Conservation (phyloP, 2,797 vertebrate genomes). For the Pteronotus mesoamericanus region DNA sequence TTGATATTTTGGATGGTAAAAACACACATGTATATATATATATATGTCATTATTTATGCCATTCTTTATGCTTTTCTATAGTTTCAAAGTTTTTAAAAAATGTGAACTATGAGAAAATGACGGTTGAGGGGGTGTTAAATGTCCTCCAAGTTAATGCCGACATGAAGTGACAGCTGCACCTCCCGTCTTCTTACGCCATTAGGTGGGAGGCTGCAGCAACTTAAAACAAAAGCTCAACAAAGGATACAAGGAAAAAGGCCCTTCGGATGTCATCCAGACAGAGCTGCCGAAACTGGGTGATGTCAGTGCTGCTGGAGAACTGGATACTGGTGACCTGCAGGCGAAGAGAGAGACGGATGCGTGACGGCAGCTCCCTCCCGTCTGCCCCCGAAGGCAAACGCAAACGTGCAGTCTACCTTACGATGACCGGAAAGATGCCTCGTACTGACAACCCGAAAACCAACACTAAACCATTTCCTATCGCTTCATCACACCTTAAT, state of each 20-base stretch:
- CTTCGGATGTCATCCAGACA: constrained; percentile 91
- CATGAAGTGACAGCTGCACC: not conserved
- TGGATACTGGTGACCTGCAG: constrained; percentile 88
- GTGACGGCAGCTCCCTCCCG: not conserved
- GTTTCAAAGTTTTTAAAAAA: not conserved
- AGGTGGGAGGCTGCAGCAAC: not conserved
- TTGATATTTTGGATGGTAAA: not conserved
- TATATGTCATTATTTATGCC: too few relatives aligned
- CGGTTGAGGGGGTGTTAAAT: not conserved
- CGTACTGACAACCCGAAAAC: not conserved
- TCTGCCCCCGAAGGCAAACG: constrained; percentile 32
- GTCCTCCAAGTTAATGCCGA: not conserved
- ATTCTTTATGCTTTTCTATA: not conserved
- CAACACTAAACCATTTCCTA: not conserved
- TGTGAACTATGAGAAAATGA: not conserved
- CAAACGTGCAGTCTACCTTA: constrained; percentile 22
- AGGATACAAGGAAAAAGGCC: constrained; percentile 98
- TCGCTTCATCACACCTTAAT: constrained; percentile 65
- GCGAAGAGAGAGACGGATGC: constrained; percentile 64
- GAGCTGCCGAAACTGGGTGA: constrained; percentile 89
- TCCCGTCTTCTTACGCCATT: not conserved
- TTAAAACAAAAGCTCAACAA: constrained; percentile 3
- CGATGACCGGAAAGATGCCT: not conserved
- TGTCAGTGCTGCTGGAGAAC: constrained; percentile 88
- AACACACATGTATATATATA: not conserved